Base-by-base conservation (phyloP, 2,888 invertebrate species). In the Leptopilina myrica region DNA sequence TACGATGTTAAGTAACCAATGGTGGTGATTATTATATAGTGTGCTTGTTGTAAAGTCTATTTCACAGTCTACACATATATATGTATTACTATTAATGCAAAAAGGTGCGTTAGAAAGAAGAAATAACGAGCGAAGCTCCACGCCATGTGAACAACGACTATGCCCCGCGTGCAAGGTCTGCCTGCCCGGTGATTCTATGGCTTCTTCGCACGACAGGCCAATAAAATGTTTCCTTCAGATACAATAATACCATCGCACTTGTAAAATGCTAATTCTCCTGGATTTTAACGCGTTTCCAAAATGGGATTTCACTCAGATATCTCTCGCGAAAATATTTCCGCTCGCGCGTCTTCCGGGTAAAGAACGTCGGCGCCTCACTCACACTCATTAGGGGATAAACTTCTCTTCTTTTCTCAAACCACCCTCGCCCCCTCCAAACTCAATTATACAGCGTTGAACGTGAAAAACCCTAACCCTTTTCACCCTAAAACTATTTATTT, bases 151-250 rank as follows among this genome's bases (percentile, higher is more conserved):
- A 43, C 43, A 43, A 43, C 43, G 33, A 33, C 33, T 33, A 33
- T 5, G 33, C 33, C 33, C 33, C 33, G 33, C 82, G 84, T 84
- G 15, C 77, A 82, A 81, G 79, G 80, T 78, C 82, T 76, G 80
- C 33, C 82, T 76, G 80, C 33, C 33, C 78, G 12, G 49, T 78
- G 82, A 79, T 87, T 81, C 79, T 88, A 91, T 90, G 89, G 89
- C 89, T 88, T 86, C 89, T 90, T 89, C 87, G 85, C 91, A 90
- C 91, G 91, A 88, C 86, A 89, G 83, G 85, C 89, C 89, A 88
- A 90, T 90, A 91, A 90, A 90, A 88, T 88, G 89, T 87, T 88
- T 86, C 86, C 86, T 85, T 86, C 84, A 83, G 86, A 85, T 88
- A 86, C 83, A 84, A 49, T 49, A 49, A 49, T 49, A 49, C 49